Evolutionary conservation across 2,888 invertebrate genomes (phyloP).

Genomic region (Salticus scenicus): DNA sequence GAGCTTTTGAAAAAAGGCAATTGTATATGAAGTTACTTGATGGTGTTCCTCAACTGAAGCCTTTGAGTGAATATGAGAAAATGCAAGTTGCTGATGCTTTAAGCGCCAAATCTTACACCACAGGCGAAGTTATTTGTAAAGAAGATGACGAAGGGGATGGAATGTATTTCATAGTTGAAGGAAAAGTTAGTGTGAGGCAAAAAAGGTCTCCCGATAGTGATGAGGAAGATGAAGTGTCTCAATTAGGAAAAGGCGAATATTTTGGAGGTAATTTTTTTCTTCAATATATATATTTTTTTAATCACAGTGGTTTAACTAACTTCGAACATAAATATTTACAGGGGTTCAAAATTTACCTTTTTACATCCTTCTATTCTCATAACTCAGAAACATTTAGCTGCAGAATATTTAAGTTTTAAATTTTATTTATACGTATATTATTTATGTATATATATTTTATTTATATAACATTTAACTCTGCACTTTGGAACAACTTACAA

Average conservation of each 20-base stretch:
- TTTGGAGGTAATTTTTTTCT: constrained; percentile 84
- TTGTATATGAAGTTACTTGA: constrained; percentile 96
- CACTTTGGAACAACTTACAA: too few species aligned
- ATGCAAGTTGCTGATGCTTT: constrained; percentile 98
- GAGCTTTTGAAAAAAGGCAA: constrained; percentile 97
- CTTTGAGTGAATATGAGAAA: constrained; percentile 95
- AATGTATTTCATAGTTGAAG: constrained; percentile 98
- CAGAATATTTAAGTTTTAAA: too few species aligned
- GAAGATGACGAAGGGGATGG: constrained; percentile 92
- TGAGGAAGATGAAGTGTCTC: constrained; percentile 78
- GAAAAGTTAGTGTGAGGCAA: constrained; percentile 89
- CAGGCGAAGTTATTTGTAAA: constrained; percentile 87
- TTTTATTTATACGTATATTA: too few species aligned
- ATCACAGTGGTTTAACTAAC: too few species aligned
- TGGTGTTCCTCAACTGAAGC: constrained; percentile 95
- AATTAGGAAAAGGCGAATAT: constrained; percentile 83
- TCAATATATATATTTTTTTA: too few species aligned
- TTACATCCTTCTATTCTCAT: too few species aligned
- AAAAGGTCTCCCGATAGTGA: constrained; percentile 77
- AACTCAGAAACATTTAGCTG: too few species aligned
- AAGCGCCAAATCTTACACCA: constrained; percentile 84
- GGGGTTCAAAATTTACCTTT: too few species aligned
- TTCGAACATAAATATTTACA: too few species aligned
- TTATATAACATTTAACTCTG: too few species aligned
- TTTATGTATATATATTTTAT: too few species aligned